These are phyloP conservation scores for Phrynosoma platyrhinos DNA, from an alignment of 2,113 vertebrate genomes.

Conservation along the genomic window DNA sequence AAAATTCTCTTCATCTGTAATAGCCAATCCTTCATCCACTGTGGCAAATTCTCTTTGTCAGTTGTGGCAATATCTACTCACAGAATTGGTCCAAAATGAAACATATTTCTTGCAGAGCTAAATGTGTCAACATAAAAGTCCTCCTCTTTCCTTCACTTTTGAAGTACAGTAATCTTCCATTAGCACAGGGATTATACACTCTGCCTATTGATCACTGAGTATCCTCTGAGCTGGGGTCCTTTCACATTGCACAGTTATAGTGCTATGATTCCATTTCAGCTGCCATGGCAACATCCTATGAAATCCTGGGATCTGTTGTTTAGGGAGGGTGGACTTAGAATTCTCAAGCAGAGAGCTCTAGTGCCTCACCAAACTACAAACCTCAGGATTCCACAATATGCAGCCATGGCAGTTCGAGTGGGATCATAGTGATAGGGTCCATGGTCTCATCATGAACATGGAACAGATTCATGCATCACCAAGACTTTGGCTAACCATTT, in stretches of 20 bases:
- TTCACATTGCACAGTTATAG: background rate
- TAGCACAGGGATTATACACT: background rate
- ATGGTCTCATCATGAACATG: constrained; percentile 19
- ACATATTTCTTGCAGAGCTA: constrained; percentile 37
- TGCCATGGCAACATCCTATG: too few relatives aligned
- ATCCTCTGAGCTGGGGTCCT: constrained; percentile 10
- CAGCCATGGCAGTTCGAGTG: too few relatives aligned
- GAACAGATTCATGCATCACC: background rate
- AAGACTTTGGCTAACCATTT: background rate
- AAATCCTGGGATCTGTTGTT: too few relatives aligned
- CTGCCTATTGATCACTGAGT: constrained; percentile 25
- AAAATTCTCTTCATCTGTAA: background rate
- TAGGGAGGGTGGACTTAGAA: too few relatives aligned
- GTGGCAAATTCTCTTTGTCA: too few relatives aligned
- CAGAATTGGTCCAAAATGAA: background rate
- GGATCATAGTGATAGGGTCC: too few relatives aligned
- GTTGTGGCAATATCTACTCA: constrained; percentile 30
- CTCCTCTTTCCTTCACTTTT: background rate
- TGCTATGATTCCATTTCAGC: too few relatives aligned
- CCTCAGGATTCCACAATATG: too few relatives aligned
- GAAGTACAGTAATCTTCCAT: constrained; percentile 5
- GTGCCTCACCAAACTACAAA: too few relatives aligned
- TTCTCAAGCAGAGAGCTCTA: too few relatives aligned
- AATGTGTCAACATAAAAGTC: constrained; percentile 10
- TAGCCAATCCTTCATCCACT: too few relatives aligned